Conservation (phyloP, 1,140 invertebrate species). For the roundworm (Caenorhabditis elegans) region DNA sequence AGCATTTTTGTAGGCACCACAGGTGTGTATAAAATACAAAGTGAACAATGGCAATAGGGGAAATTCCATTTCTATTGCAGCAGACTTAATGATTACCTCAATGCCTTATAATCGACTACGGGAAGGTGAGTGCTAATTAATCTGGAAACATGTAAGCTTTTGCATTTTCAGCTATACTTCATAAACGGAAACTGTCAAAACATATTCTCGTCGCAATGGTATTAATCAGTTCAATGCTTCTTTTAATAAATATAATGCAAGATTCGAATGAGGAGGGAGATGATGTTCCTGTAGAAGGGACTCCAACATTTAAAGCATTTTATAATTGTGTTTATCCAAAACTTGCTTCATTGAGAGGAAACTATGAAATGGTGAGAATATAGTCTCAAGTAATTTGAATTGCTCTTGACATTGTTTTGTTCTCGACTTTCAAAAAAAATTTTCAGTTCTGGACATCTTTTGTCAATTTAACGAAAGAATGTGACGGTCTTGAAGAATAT, state of each 20-base stretch:
- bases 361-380: background rate
- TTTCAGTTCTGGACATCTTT: background rate
- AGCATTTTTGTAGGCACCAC: background rate
- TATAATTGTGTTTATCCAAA: background rate
- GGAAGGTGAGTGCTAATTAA: background rate
- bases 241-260: background rate
- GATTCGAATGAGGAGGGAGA: background rate
- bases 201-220: background rate
- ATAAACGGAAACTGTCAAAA: background rate
- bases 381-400: too few species aligned
- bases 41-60: background rate
- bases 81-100: slow-evolving; percentile 9
- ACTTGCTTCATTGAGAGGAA: background rate
- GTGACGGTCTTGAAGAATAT: background rate
- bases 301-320: background rate
- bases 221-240: background rate
- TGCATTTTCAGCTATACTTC: background rate
- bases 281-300: background rate
- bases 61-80: too few species aligned
- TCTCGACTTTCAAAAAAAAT: too few species aligned
- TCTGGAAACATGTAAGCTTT: background rate
- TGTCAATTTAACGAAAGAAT: background rate
- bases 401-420: too few species aligned
- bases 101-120: background rate
- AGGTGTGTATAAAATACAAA: slow-evolving; percentile 17